Evolutionary conservation across 2,113 vertebrate genomes (phyloP).

Genomic region (Apus apus): DNA sequence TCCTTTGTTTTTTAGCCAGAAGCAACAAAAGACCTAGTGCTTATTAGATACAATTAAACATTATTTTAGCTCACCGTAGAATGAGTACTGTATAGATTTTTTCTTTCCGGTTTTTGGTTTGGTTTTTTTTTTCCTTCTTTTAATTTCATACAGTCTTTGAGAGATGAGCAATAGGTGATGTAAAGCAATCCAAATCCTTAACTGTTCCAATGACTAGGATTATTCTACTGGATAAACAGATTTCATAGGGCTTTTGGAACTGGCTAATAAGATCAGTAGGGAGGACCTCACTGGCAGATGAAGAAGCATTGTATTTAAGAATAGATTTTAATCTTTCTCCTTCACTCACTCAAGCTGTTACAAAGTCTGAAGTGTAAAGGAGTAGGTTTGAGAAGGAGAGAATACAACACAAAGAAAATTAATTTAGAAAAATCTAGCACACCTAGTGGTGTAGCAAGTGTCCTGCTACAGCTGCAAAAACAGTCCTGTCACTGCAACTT

Average conservation of each 20-base stretch:
- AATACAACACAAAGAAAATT: background rate
- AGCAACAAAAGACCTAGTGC: background rate
- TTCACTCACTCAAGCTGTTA: background rate
- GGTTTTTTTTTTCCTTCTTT: background rate
- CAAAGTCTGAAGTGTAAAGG: background rate
- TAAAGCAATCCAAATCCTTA: background rate
- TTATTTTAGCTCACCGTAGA: background rate
- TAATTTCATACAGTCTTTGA: background rate
- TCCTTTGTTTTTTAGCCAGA: background rate
- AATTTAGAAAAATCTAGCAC: background rate
- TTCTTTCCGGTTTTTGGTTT: rapidly evolving
- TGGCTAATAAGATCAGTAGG: background rate
- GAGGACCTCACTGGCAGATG: background rate
- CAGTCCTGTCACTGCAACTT: background rate
- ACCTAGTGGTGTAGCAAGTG: background rate
- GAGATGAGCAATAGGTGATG: background rate
- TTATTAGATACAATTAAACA: background rate
- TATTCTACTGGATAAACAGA: background rate
- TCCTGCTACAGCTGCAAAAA: background rate
- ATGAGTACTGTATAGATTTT: background rate
- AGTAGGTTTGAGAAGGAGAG: background rate
- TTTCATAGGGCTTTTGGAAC: background rate
- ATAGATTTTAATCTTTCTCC: background rate
- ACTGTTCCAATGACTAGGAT: background rate
- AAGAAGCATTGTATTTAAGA: background rate